These are phyloP conservation scores for Agriopis marginaria DNA, from an alignment of 2,888 invertebrate species.

Conservation along the genomic window DNA sequence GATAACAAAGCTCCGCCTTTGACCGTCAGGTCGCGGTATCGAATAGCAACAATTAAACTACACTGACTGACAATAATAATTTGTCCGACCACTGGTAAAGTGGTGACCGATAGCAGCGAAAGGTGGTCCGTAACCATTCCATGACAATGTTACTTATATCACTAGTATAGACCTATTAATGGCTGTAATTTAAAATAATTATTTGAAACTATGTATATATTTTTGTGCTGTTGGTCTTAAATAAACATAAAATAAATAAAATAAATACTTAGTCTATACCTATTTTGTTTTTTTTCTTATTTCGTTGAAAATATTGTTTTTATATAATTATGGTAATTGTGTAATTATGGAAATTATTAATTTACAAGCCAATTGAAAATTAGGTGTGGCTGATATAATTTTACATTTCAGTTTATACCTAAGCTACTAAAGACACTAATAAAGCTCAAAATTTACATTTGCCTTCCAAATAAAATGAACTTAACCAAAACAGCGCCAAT, in stretches of 20 bases:
- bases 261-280: no score
- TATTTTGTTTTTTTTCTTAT: neutral
- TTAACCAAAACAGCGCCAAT: constrained; percentile 33
- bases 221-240: no score
- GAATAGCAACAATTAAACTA: constrained; percentile 29
- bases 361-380: neutral
- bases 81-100: neutral
- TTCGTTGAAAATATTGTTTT: neutral
- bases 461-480: neutral
- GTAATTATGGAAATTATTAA: neutral
- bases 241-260: no score
- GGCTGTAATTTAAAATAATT: no score
- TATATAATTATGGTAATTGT: neutral
- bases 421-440: neutral
- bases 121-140: constrained; percentile 1
- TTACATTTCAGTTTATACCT: neutral
- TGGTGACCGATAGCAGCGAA: constrained; percentile 51
- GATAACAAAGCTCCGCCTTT: constrained; percentile 55
- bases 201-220: no score
- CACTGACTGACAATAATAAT: constrained; percentile 49
- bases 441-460: constrained; percentile 11
- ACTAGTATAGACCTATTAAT: no score
- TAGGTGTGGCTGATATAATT: neutral
- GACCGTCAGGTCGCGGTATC: constrained; percentile 56
- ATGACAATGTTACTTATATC: no score